Evolutionary conservation across 2,113 vertebrate genomes (phyloP).

Genomic region (Arothron firmamentum): DNA sequence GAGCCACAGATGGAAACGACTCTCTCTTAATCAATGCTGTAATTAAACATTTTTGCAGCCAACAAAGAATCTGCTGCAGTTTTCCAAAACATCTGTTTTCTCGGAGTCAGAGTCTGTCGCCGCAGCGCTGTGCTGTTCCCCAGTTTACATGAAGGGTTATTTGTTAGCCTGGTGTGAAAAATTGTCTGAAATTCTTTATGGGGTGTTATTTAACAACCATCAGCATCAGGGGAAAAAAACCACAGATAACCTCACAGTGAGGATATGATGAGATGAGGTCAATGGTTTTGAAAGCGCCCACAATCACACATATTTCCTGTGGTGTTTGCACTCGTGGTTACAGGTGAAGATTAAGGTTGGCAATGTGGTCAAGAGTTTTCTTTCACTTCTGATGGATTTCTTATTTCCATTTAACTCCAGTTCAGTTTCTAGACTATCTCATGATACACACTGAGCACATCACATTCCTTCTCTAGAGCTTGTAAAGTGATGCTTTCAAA

Average conservation of each 20-base stretch:
- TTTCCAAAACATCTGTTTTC: not conserved
- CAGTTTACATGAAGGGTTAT: not conserved
- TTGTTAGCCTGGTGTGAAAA: not conserved
- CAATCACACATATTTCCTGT: not conserved
- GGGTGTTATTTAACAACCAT: not conserved
- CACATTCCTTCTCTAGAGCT: not conserved
- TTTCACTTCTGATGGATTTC: too few species aligned
- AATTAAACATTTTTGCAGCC: not conserved
- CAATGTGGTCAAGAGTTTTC: too few species aligned
- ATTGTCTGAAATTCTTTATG: not conserved
- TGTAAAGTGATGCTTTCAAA: not conserved
- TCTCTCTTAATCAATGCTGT: not conserved
- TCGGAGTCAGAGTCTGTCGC: constrained; percentile 1
- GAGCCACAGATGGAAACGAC: constrained; percentile 11
- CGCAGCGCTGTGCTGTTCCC: not conserved
- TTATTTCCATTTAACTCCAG: too few species aligned
- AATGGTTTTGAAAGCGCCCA: constrained; percentile 5
- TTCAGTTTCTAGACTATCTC: not conserved
- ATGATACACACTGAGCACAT: not conserved
- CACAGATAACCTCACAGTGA: not conserved
- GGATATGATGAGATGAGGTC: not conserved
- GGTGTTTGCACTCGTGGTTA: too few species aligned
- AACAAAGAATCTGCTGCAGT: not conserved
- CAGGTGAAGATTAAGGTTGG: too few species aligned
- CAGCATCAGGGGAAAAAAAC: not conserved